A percentile compares a stretch with the other conserved stretches of the same genome.
phyloP scores from a whole-genome alignment of 2,888 invertebrate genomes.

The Cryptus viduatorius region DNA sequence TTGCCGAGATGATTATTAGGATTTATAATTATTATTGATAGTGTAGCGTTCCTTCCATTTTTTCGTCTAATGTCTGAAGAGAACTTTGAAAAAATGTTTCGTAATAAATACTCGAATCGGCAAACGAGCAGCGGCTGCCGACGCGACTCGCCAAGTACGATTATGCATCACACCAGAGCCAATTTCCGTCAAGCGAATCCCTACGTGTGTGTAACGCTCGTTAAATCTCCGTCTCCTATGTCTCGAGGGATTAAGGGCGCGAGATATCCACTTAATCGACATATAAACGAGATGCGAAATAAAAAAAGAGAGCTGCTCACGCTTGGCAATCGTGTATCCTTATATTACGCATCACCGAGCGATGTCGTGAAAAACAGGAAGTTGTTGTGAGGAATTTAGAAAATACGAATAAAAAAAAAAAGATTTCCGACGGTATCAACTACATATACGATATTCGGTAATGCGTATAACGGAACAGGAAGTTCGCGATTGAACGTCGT shows the following conservation, averaged over 20 bases:
- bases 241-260: slow-evolving; percentile 36
- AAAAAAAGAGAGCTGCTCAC: not conserved
- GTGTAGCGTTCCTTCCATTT: not conserved
- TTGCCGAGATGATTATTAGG: not conserved
- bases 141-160: slow-evolving; percentile 16
- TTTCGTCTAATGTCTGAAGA: not conserved
- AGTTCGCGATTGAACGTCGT: slow-evolving; percentile 29
- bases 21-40: not conserved
- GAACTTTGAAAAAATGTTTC: slow-evolving; percentile 11
- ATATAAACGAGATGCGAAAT: not conserved
- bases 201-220: slow-evolving; percentile 10
- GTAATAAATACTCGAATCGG: slow-evolving; percentile 7
- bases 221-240: slow-evolving; percentile 18
- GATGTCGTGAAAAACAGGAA: not conserved
- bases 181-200: slow-evolving; percentile 43
- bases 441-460: slow-evolving; percentile 8
- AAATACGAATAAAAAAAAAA: not conserved
- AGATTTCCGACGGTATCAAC: not conserved
- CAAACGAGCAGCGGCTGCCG: not conserved
- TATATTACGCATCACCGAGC: not conserved
- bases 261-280: slow-evolving; percentile 38
- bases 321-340: not conserved
- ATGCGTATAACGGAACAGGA: slow-evolving; percentile 42
- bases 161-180: slow-evolving; percentile 25
- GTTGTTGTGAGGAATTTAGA: not conserved